Evolutionary conservation across 2,113 vertebrate genomes (phyloP).

Genomic region (Craseonycteris thonglongyai): DNA sequence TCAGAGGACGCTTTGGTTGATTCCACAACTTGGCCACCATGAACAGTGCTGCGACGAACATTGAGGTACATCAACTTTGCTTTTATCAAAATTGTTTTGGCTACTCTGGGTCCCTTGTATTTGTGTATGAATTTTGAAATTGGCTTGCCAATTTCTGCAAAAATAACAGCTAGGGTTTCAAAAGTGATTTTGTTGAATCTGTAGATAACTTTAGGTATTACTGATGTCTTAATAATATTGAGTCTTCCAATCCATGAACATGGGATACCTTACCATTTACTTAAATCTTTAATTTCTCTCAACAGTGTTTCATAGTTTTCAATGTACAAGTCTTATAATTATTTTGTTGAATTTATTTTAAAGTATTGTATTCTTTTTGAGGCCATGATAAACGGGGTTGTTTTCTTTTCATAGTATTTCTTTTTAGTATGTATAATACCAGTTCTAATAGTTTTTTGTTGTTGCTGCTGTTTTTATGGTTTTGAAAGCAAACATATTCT

Average conservation of each 20-base stretch:
- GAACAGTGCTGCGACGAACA: no score
- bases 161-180: background rate
- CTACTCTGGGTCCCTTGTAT: background rate
- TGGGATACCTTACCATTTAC: background rate
- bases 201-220: background rate
- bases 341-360: slow-evolving; percentile 10
- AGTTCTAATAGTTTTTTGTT: background rate
- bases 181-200: background rate
- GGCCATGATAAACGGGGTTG: background rate
- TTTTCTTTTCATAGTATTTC: background rate
- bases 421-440: background rate
- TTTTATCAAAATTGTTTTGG: background rate
- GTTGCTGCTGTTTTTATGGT: background rate
- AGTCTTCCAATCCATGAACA: background rate
- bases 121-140: background rate
- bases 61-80: no score
- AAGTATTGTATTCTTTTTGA: background rate
- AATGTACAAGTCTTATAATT: background rate
- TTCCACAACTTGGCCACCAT: no score
- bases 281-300: background rate
- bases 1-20: no score
- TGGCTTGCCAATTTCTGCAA: background rate
- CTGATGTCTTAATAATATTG: background rate
- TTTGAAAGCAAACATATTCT: slow-evolving; percentile 51
- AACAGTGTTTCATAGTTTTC: background rate